phyloP scores from a whole-genome alignment of 2,113 vertebrate genomes.

The Istiophorus platypterus region DNA sequence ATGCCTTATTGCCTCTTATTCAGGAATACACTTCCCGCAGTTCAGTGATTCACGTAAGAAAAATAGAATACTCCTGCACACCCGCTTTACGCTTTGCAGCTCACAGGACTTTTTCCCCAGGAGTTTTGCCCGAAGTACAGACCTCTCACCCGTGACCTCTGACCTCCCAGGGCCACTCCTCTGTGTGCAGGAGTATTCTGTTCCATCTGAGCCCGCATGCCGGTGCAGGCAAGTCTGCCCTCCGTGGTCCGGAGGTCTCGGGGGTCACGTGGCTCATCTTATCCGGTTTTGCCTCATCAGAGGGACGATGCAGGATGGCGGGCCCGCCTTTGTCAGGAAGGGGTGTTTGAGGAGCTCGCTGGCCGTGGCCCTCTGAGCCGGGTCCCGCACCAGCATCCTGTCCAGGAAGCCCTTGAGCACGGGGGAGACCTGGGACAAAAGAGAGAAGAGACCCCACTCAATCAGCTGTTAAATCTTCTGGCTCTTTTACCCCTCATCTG shows the following conservation, averaged over 20 bases:
- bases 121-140: background rate
- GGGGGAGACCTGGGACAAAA: conserved; percentile 87
- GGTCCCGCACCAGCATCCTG: conserved; percentile 92
- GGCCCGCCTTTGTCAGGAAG: conserved; percentile 90
- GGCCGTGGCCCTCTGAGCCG: conserved; percentile 88
- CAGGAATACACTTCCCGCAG: conserved; percentile 19
- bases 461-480: background rate
- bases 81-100: background rate
- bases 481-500: background rate
- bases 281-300: conserved; percentile 94
- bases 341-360: conserved; percentile 92
- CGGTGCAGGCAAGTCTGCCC: background rate
- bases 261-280: conserved; percentile 84
- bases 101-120: background rate
- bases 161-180: conserved; percentile 11
- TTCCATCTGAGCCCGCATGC: conserved; percentile 37
- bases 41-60: conserved; percentile 60
- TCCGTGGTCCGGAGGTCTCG: conserved; percentile 18
- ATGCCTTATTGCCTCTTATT: conserved; percentile 61
- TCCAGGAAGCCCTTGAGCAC: conserved; percentile 94
- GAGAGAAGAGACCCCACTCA: background rate
- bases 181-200: conserved; percentile 56
- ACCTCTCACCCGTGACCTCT: conserved; percentile 25
- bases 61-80: conserved; percentile 56
- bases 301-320: conserved; percentile 92